These are phyloP conservation scores for Poeciliopsis turrubarensis DNA, from an alignment of 2,113 vertebrate genomes.

Conservation along the genomic window DNA sequence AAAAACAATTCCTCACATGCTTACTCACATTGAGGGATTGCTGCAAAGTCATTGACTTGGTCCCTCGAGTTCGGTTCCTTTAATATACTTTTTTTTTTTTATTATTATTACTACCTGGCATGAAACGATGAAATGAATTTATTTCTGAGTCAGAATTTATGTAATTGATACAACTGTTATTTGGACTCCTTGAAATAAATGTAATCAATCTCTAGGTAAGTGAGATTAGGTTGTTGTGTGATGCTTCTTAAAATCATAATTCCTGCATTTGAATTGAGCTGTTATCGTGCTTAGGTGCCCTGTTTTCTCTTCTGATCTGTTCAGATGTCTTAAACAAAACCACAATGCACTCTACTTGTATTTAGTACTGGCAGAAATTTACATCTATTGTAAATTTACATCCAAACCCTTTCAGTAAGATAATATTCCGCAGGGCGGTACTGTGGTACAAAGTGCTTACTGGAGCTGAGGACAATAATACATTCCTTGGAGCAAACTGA, in stretches of 20 bases:
- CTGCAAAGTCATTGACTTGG: too few species aligned
- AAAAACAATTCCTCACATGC: too few species aligned
- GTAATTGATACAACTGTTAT: background rate
- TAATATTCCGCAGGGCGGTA: conserved; percentile 1
- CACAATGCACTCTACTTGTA: conserved; percentile 26
- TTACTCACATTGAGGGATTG: too few species aligned
- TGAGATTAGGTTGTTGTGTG: background rate
- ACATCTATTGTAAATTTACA: conserved; percentile 52
- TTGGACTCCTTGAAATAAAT: background rate
- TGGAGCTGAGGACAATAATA: conserved; percentile 10
- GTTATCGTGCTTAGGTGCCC: conserved; percentile 1
- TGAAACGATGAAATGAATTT: background rate
- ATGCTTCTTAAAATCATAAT: background rate
- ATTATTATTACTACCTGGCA: background rate
- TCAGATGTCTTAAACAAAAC: conserved; percentile 13
- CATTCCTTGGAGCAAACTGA: background rate
- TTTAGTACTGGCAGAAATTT: conserved; percentile 40
- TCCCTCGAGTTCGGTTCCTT: background rate
- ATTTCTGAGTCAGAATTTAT: too few species aligned
- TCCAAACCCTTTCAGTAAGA: conserved; percentile 15
- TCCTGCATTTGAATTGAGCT: background rate
- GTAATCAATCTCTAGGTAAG: background rate
- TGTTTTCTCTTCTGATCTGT: conserved; percentile 9
- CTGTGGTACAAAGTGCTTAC: conserved; percentile 17
- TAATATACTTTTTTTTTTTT: background rate